Conservation (phyloP, 2,888 invertebrate genomes). For the Limulus polyphemus region DNA sequence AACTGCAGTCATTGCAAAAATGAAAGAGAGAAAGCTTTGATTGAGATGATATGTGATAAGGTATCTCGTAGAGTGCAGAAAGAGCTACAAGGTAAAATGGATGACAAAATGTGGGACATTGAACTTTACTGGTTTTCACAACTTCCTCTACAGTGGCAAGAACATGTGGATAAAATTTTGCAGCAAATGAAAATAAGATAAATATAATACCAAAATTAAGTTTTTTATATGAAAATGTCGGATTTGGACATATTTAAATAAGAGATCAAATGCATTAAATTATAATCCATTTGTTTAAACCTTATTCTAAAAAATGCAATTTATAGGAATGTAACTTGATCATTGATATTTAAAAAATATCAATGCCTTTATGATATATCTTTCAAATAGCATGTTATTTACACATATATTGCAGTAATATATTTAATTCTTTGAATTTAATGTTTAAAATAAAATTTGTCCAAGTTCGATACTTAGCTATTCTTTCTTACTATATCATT, state of each 20-base stretch:
- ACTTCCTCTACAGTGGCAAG: constrained; percentile 8
- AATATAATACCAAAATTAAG: neutral
- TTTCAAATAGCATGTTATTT: too few species aligned
- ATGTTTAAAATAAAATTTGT: too few species aligned
- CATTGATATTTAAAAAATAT: too few species aligned
- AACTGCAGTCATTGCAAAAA: neutral
- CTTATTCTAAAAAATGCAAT: too few species aligned
- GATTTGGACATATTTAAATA: neutral
- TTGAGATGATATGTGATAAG: constrained; percentile 20
- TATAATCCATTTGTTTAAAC: too few species aligned
- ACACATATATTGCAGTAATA: too few species aligned
- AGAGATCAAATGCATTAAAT: too few species aligned
- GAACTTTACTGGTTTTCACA: constrained; percentile 8
- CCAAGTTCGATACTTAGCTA: too few species aligned
- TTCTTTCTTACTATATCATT: too few species aligned
- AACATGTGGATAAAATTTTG: constrained; percentile 3
- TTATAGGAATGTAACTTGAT: too few species aligned
- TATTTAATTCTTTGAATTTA: too few species aligned
- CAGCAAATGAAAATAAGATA: neutral
- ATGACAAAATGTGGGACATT: constrained; percentile 16
- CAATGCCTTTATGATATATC: too few species aligned
- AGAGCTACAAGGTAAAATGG: constrained; percentile 7
- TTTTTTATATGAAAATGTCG: neutral
- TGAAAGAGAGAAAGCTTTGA: constrained; percentile 4
- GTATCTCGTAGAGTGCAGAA: constrained; percentile 17